Base-by-base conservation (phyloP, 1,140 invertebrate genomes). In the Branchinecta lynchi region DNA sequence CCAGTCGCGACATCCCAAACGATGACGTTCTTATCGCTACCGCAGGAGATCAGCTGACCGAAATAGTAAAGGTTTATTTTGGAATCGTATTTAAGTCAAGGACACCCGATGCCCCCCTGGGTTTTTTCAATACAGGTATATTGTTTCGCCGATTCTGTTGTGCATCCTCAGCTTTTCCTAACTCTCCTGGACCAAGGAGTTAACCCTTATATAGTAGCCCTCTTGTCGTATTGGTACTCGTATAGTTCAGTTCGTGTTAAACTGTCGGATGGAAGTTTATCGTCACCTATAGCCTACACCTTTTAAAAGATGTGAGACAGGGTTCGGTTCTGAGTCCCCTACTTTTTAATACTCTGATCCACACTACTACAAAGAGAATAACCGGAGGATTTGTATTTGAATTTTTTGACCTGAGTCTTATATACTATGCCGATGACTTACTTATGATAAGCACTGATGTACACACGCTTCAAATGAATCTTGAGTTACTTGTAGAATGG, bases 1-100 rank as follows among this genome's bases (percentile, higher is more conserved):
- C 88, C 91, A 43, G 89, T 90, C 8, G 86, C 83, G 0, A 97
- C 93, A 80, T 98, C 93, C 89, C 91, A 95, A 3, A 93, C 73
- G 68, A 93, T 90, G 6, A 95, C 86, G 65, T 86, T 87, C 81
- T 95, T 90, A 82, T 99, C 89, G 74, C 86, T 80, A 73, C 92
- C 89, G 75, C 89, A 87, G 15, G 94, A 93, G 72, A 89, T 82
- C 73, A 98, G 86, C 77, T 93, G 87, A 76, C 89, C 80, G 66
- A 67, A 73, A 73, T n/a, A 67, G 32, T 32, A 3, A 32, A 32
- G 5, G 32, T 32, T 32, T 32, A n/a, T n/a, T n/a, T n/a, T n/a
- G n/a, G n/a, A n/a, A n/a, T n/a, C n/a, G n/a, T n/a, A n/a, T n/a
- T n/a, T n/a, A n/a, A n/a, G n/a, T n/a, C n/a, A n/a, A n/a, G n/a